phyloP scores from a whole-genome alignment of 2,113 vertebrate species.

The Mixornis gularis region DNA sequence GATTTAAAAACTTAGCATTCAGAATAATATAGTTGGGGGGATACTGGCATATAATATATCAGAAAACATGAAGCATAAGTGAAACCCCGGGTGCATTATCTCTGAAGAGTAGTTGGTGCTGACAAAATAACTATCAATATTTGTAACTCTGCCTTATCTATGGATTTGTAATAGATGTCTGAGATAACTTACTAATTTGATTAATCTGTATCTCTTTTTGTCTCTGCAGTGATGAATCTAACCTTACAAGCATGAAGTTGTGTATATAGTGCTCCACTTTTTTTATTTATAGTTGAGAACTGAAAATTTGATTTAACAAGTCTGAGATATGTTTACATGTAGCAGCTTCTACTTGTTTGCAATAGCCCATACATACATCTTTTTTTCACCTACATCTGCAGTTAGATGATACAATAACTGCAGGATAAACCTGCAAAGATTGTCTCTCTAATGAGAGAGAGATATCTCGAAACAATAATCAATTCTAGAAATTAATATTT shows the following conservation, averaged over 20 bases:
- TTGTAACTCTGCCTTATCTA: background rate
- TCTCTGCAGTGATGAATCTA: conserved; percentile 97
- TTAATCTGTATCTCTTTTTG: conserved; percentile 69
- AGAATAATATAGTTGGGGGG: background rate
- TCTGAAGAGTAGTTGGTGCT: background rate
- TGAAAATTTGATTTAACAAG: conserved; percentile 71
- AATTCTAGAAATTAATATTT: conserved; percentile 36
- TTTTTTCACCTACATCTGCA: conserved; percentile 60
- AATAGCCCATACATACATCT: conserved; percentile 50
- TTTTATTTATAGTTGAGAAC: conserved; percentile 94
- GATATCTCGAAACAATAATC: conserved; percentile 1
- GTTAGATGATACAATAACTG: conserved; percentile 45
- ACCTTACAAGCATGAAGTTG: conserved; percentile 95
- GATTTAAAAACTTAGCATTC: background rate
- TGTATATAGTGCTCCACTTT: conserved; percentile 92
- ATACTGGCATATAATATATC: background rate
- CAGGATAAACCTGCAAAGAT: conserved; percentile 51
- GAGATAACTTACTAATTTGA: conserved; percentile 57
- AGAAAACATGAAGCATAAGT: background rate
- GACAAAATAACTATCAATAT: background rate
- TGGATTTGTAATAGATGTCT: background rate
- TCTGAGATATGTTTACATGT: conserved; percentile 79
- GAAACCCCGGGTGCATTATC: background rate
- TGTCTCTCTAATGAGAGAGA: conserved; percentile 31
- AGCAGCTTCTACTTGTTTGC: conserved; percentile 81